These are phyloP conservation scores for Malurus elegans DNA, from an alignment of 2,113 vertebrate genomes.

Conservation along the genomic window DNA sequence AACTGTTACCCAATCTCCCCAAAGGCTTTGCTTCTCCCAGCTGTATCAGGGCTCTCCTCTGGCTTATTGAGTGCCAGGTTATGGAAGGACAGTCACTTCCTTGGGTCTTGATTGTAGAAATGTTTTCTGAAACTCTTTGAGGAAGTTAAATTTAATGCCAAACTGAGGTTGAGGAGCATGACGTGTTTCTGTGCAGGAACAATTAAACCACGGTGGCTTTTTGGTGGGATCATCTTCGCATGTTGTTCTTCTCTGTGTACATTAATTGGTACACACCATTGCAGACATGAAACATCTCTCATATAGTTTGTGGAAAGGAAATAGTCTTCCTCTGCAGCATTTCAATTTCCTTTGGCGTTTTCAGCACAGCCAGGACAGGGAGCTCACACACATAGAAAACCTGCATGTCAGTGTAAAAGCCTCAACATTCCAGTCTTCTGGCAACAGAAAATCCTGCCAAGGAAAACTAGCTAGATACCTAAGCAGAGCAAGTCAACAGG, in stretches of 20 bases:
- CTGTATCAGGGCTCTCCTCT: too few species aligned
- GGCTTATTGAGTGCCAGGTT: not conserved
- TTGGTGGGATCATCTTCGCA: not conserved
- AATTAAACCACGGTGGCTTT: not conserved
- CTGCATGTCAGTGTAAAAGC: not conserved
- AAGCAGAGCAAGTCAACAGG: slow-evolving; percentile 26
- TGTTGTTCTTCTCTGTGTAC: not conserved
- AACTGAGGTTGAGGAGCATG: not conserved
- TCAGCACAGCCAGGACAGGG: not conserved
- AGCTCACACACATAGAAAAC: not conserved
- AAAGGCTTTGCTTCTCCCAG: not conserved
- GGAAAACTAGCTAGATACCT: not conserved
- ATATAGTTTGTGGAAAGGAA: not conserved
- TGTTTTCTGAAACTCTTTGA: not conserved
- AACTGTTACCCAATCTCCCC: not conserved
- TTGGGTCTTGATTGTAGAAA: not conserved
- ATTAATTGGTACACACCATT: not conserved
- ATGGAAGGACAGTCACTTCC: not conserved
- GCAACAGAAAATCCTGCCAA: slow-evolving; percentile 2
- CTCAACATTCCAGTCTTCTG: not conserved
- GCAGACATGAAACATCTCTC: not conserved
- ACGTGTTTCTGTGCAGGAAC: not conserved
- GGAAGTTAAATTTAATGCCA: not conserved
- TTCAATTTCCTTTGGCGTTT: not conserved
- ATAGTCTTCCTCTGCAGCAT: not conserved